These are phyloP conservation scores for Nomada goodeniana DNA, from an alignment of 2,888 invertebrate species.

Conservation along the genomic window DNA sequence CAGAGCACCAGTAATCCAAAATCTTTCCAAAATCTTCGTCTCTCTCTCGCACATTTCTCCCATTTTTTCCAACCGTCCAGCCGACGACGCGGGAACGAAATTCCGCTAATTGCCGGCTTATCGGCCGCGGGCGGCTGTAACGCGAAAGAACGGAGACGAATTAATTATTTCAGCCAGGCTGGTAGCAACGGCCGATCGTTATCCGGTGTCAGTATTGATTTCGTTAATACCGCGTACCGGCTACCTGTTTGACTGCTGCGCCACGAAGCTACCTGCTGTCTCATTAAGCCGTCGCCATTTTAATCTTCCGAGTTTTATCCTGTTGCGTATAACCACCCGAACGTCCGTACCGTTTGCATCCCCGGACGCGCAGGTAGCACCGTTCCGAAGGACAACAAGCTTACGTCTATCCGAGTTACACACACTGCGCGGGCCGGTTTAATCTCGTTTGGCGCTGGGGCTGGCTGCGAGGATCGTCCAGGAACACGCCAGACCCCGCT, in stretches of 20 bases:
- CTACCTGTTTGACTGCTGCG: conserved; percentile 36
- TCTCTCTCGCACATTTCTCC: too few species aligned
- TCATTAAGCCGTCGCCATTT: conserved; percentile 62
- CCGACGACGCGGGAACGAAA: conserved; percentile 27
- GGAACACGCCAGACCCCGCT: conserved; percentile 38
- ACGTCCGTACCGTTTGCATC: not conserved
- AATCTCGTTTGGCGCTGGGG: conserved; percentile 62
- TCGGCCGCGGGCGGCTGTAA: conserved; percentile 12
- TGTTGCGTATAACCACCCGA: not conserved
- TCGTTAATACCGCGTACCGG: conserved; percentile 63
- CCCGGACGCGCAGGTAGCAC: conserved; percentile 33
- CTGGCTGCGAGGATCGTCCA: conserved; percentile 56
- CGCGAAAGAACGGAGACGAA: conserved; percentile 35
- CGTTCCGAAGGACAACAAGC: conserved; percentile 56
- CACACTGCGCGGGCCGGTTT: conserved; percentile 52
- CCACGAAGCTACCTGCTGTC: conserved; percentile 59
- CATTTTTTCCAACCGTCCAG: not conserved
- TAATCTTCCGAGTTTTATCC: conserved; percentile 63
- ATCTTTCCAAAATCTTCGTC: too few species aligned
- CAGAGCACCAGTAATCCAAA: too few species aligned
- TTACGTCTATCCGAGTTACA: conserved; percentile 64
- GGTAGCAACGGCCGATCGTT: conserved; percentile 60
- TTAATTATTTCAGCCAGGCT: conserved; percentile 54
- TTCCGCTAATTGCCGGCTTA: conserved; percentile 53
- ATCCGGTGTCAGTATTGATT: conserved; percentile 66